Percentiles rank a stretch among this genome's conserved stretches.
Conservation (phyloP, 2,888 invertebrate genomes). For the Drosophila cracens region DNA sequence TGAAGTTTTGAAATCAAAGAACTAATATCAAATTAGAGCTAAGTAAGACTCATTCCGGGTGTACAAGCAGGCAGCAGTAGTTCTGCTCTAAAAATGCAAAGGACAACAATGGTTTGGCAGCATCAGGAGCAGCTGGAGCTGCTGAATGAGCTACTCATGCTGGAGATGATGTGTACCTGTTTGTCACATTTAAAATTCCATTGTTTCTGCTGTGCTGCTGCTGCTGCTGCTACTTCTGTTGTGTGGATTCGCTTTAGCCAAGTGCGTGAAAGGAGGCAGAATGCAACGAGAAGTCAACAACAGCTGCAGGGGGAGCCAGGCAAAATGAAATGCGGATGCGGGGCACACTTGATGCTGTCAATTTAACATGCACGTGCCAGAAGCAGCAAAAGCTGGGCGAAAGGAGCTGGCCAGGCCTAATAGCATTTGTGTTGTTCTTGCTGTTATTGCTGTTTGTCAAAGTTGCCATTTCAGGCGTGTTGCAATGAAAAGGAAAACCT, state of each 20-base stretch:
- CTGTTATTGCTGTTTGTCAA: constrained; percentile 74
- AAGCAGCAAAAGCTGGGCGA: constrained; percentile 15
- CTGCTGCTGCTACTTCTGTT: constrained; percentile 28
- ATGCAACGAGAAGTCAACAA: constrained; percentile 45
- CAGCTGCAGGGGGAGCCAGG: constrained; percentile 23
- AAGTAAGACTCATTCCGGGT: neutral
- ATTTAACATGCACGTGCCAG: constrained; percentile 46
- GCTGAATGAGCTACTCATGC: constrained; percentile 16
- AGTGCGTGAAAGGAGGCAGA: constrained; percentile 42
- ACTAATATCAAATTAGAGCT: neutral
- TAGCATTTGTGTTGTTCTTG: constrained; percentile 40
- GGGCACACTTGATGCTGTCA: constrained; percentile 23
- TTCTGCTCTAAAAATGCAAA: constrained; percentile 1
- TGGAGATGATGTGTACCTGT: constrained; percentile 53
- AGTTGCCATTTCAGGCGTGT: constrained; percentile 79
- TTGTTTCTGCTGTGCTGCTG: constrained; percentile 55
- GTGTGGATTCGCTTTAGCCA: constrained; percentile 41
- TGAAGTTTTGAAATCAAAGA: neutral
- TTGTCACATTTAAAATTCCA: constrained; percentile 74
- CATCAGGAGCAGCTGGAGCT: neutral
- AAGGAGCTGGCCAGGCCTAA: constrained; percentile 1
- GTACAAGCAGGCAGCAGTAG: neutral
- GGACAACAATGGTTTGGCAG: constrained; percentile 12
- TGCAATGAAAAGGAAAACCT: constrained; percentile 79
- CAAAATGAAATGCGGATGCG: constrained; percentile 8